Percentiles rank a stretch among this genome's conserved stretches.
Conservation (phyloP, 2,888 invertebrate genomes). For the Ariolimax columbianus region DNA sequence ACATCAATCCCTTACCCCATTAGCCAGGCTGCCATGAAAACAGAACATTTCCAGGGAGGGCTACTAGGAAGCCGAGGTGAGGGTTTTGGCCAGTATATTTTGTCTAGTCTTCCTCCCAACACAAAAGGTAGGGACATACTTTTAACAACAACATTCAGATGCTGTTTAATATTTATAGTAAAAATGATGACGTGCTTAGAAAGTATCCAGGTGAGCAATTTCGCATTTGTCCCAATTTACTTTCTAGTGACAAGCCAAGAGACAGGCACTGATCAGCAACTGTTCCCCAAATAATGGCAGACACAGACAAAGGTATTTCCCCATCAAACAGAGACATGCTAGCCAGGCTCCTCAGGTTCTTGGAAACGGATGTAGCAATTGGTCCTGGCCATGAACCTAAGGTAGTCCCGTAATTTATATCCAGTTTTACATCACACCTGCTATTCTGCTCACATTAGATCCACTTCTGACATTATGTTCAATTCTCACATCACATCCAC, state of each 20-base stretch:
- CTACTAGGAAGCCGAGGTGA: no score
- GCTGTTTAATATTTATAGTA: background rate
- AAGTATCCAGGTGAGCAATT: background rate
- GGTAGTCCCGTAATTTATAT: background rate
- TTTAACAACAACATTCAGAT: background rate
- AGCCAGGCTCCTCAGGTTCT: slow-evolving; percentile 50
- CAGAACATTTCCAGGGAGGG: no score
- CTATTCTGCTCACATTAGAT: no score
- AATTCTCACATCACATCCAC: no score
- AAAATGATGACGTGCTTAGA: background rate
- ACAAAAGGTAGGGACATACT: no score
- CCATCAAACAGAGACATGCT: slow-evolving; percentile 52
- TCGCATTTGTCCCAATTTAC: background rate
- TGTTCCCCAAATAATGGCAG: slow-evolving; percentile 19
- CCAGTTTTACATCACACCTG: background rate
- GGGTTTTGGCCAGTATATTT: no score
- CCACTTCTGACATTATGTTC: no score
- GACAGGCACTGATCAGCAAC: background rate
- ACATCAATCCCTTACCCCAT: no score
- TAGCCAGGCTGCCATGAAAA: no score
- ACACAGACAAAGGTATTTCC: slow-evolving; percentile 25
- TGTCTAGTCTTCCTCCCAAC: no score
- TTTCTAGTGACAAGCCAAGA: background rate
- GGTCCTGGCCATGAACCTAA: slow-evolving; percentile 49
- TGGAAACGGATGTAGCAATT: slow-evolving; percentile 54